Base-by-base conservation (phyloP, 2,113 vertebrate species). In the Heterotis niloticus region DNA sequence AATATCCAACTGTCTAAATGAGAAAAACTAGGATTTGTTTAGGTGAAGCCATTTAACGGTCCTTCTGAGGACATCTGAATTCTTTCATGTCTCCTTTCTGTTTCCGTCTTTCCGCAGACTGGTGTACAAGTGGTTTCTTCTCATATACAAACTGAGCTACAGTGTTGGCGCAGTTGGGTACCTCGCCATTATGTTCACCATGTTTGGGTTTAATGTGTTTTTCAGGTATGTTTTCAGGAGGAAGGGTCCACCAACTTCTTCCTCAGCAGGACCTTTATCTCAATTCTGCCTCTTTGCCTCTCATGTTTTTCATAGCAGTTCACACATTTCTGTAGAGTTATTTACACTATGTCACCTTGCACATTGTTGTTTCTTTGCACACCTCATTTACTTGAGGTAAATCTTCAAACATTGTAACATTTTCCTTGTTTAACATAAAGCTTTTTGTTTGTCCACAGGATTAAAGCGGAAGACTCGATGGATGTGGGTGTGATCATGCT, bases 51-150 rank as follows among this genome's bases (percentile, higher is more conserved):
- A 44, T 2, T 44, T 44, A 44, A 44, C 3, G 7, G 34, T 7
- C 7, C 34, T 44, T 44, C 34, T 7, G 34, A 44, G 34, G 7
- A 7, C 34, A 44, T 44, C 7, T 44, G 34, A 4, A 12, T 57
- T n/a, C 20, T 24, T 24, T 24, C 29, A 18, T 0, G 11, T 1
- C 23, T 28, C 10, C 73, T 80, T 74, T 80, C n/a, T 81, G 29
- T 51, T 20, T 16, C 10, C 79, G 26, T 64, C 44, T 72, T 66
- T 68, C 16, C 52, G 34, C 84, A 93, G 91, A 72, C 86, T 95
- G 91, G 88, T 93, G 29, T 94, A 92, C 82, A 94, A 93, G 80
- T 92, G 90, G 88, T 93, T 95, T 82, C 85, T 94, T 80, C 64
- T 92, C 10, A 92, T 93, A 87, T 92, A 91, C 83, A 93, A 93